phyloP scores from a whole-genome alignment of 2,113 vertebrate species.

The Myiozetetes cayanensis region DNA sequence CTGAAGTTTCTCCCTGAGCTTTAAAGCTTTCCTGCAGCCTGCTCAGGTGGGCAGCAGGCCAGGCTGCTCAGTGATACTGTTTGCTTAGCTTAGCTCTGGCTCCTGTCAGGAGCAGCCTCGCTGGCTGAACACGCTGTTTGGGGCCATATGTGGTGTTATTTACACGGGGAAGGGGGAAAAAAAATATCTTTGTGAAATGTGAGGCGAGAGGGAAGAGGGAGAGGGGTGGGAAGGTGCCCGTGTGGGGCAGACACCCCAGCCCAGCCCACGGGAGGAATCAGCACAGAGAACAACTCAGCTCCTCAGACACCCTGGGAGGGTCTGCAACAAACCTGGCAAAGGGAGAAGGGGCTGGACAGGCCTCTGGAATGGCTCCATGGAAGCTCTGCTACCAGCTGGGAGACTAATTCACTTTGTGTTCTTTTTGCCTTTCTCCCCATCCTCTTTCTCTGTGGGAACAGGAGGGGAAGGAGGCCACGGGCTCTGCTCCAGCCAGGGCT shows the following conservation, averaged over 20 bases:
- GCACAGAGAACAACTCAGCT: background rate
- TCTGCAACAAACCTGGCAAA: background rate
- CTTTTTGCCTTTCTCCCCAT: background rate
- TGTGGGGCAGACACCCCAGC: background rate
- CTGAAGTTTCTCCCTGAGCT: background rate
- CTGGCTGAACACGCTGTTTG: background rate
- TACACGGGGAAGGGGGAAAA: background rate
- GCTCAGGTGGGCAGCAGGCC: background rate
- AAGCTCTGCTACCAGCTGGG: conserved; percentile 29
- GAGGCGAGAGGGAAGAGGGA: background rate
- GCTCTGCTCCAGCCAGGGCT: conserved; percentile 23
- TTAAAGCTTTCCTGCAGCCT: background rate
- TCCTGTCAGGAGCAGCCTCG: background rate
- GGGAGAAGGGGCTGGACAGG: background rate
- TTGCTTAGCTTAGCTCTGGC: background rate
- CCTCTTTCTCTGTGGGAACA: background rate
- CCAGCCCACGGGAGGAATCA: accelerated
- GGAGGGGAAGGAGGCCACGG: background rate
- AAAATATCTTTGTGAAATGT: background rate
- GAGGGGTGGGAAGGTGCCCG: background rate
- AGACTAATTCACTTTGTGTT: conserved; percentile 15
- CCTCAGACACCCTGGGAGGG: background rate
- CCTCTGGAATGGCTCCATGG: background rate
- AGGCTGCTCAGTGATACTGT: background rate
- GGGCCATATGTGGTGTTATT: background rate